phyloP scores from a whole-genome alignment of 2,888 invertebrate genomes.

The Chrysolina haemoptera region DNA sequence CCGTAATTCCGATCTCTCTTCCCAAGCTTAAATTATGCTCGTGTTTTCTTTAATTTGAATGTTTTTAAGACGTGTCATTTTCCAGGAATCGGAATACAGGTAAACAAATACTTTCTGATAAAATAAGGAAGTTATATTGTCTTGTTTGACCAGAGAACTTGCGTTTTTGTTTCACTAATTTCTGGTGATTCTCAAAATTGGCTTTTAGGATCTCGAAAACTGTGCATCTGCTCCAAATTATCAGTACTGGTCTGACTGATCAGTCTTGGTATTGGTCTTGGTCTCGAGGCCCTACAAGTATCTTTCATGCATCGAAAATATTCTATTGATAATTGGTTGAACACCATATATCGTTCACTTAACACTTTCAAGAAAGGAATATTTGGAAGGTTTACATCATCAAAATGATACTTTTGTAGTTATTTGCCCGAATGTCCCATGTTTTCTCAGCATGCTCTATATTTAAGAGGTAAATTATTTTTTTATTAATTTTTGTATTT shows the following conservation, averaged over 20 bases:
- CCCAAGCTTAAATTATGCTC: neutral
- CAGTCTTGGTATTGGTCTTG: too few relatives aligned
- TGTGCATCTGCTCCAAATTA: too few relatives aligned
- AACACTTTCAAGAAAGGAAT: neutral
- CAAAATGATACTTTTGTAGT: neutral
- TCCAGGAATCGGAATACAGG: neutral
- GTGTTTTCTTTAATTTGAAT: conserved; percentile 16
- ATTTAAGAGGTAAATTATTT: neutral
- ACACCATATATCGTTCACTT: neutral
- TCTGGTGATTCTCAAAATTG: neutral
- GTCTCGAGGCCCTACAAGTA: too few relatives aligned
- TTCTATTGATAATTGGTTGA: too few relatives aligned
- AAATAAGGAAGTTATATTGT: neutral
- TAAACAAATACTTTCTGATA: neutral
- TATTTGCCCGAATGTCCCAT: neutral
- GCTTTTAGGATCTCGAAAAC: neutral
- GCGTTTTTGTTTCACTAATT: neutral
- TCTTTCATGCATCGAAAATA: too few relatives aligned
- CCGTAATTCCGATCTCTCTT: conserved; percentile 3
- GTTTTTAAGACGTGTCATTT: neutral
- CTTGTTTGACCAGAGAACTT: neutral
- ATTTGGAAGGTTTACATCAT: conserved; percentile 3
- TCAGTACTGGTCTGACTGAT: too few relatives aligned
- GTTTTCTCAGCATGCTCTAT: neutral
- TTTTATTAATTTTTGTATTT: neutral